Evolutionary conservation across 2,113 vertebrate species (phyloP).

Genomic region (Pluvianellus socialis): DNA sequence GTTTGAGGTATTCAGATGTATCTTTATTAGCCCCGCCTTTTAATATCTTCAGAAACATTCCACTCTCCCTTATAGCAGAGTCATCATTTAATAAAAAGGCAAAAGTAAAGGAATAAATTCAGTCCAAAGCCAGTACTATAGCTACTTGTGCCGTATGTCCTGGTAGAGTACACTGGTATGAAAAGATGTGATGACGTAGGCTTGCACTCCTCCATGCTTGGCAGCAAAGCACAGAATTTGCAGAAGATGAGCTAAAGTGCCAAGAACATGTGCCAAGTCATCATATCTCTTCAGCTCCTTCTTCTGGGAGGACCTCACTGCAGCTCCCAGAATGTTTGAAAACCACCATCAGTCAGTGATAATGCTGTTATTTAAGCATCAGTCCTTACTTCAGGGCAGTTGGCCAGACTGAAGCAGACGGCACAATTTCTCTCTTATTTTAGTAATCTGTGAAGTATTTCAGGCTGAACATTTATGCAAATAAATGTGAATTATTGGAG

Average conservation of each 20-base stretch:
- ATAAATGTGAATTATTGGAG: background rate
- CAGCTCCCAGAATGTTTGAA: background rate
- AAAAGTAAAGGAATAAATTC: background rate
- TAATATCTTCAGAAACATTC: background rate
- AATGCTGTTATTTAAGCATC: constrained; percentile 12
- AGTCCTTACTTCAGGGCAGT: constrained; percentile 1
- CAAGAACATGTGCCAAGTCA: background rate
- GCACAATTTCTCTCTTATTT: constrained; percentile 31
- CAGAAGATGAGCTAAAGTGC: background rate
- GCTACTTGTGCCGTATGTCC: background rate
- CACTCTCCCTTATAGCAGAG: background rate
- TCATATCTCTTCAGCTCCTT: background rate
- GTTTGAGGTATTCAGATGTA: background rate
- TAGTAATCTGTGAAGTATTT: constrained; percentile 33
- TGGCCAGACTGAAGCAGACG: constrained; percentile 23
- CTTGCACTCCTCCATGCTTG: background rate
- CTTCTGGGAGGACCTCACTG: background rate
- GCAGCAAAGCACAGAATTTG: background rate
- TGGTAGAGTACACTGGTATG: background rate
- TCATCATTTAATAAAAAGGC: background rate
- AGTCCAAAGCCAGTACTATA: background rate
- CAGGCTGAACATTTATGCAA: background rate
- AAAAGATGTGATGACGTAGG: background rate
- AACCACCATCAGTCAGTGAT: background rate
- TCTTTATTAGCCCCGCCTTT: background rate